These are phyloP conservation scores for Lepilemur ruficaudatus DNA, from an alignment of 2,797 vertebrate species.

Conservation along the genomic window DNA sequence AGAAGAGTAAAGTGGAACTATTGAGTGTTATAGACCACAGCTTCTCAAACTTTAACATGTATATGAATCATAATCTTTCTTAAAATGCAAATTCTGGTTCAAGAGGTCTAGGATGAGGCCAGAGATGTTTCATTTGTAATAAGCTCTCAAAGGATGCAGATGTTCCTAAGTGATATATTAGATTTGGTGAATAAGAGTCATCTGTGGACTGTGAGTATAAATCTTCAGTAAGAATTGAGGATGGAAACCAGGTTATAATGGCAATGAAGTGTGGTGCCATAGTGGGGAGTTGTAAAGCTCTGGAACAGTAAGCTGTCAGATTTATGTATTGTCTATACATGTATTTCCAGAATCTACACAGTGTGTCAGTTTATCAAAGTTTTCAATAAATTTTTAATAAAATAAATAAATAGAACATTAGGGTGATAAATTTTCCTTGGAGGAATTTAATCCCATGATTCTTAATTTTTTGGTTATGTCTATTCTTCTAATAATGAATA, in stretches of 20 bases:
- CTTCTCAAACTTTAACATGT: background rate
- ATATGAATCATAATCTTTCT: background rate
- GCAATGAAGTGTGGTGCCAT: background rate
- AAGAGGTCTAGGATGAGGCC: background rate
- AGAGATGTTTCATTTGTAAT: background rate
- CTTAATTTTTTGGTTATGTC: background rate
- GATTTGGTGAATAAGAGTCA: background rate
- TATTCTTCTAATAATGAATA: conserved; percentile 13
- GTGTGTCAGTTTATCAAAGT: background rate
- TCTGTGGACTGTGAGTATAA: background rate
- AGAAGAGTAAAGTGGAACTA: background rate
- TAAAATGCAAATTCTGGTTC: background rate
- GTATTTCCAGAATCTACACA: background rate
- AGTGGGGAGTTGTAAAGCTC: background rate
- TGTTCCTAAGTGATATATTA: background rate
- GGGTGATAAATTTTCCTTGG: background rate
- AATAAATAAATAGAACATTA: background rate
- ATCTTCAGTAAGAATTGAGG: background rate
- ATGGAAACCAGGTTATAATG: background rate
- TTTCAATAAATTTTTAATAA: conserved; percentile 17
- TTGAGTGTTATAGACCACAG: background rate
- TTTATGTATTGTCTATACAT: background rate
- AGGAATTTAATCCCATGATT: conserved; percentile 11
- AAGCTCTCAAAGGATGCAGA: background rate
- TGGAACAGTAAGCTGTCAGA: background rate